These are phyloP conservation scores for Cydia amplana DNA, from an alignment of 1,140 invertebrate genomes.

Conservation along the genomic window DNA sequence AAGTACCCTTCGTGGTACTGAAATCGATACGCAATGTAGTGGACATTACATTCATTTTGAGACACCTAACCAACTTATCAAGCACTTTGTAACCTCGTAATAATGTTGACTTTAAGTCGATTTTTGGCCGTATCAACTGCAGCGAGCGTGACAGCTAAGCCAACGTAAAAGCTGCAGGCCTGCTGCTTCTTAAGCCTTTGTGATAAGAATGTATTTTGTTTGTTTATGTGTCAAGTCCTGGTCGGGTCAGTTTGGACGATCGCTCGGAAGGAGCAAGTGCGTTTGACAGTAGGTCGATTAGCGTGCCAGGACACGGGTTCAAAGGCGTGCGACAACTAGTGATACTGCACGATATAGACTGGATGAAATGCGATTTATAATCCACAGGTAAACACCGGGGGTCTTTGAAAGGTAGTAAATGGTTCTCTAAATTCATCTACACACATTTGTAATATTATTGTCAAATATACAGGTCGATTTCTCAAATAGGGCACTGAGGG, in stretches of 20 bases:
- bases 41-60: conserved; percentile 47
- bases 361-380: conserved; percentile 22
- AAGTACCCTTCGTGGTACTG: conserved; percentile 33
- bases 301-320: conserved; percentile 51
- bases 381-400: conserved; percentile 18
- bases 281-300: conserved; percentile 67
- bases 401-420: neutral
- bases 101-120: neutral
- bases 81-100: neutral
- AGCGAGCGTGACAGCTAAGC: neutral
- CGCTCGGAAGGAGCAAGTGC: conserved; percentile 61
- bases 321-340: conserved; percentile 41
- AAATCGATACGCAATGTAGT: conserved; percentile 43
- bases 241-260: conserved; percentile 51
- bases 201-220: conserved; percentile 42
- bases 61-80: conserved; percentile 33
- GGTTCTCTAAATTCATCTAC: neutral
- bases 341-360: conserved; percentile 28
- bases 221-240: conserved; percentile 37
- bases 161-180: neutral
- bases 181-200: neutral
- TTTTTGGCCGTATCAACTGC: neutral
- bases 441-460: neutral
- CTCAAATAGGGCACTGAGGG: too few relatives aligned
- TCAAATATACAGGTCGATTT: too few relatives aligned